A percentile compares a stretch with the other conserved stretches of the same genome.
phyloP scores from a whole-genome alignment of 1,140 invertebrate genomes.

The Drosophila auraria region DNA sequence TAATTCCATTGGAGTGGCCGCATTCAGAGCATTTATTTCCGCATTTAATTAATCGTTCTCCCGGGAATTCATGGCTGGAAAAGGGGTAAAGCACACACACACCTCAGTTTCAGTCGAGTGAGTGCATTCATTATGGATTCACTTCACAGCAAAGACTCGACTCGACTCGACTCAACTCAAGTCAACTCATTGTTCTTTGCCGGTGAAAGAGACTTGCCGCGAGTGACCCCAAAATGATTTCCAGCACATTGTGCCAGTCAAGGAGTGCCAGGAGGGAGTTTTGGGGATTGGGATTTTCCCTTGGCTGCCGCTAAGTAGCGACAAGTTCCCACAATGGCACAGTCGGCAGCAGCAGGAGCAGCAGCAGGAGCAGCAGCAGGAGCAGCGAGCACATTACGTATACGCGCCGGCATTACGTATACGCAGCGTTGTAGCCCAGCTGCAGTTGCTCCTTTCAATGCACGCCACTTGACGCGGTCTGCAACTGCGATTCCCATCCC shows the following conservation, averaged over 20 bases:
- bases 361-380: not conserved
- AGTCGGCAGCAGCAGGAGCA: no score
- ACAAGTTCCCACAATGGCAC: slow-evolving; percentile 42
- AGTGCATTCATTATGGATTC: slow-evolving; percentile 55
- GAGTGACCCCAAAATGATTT: slow-evolving; percentile 55
- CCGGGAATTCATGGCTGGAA: not conserved
- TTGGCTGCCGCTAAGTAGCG: slow-evolving; percentile 58
- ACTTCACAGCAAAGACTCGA: slow-evolving; percentile 28
- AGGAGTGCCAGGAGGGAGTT: not conserved
- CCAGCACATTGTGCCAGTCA: slow-evolving; percentile 24
- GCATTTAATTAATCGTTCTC: slow-evolving; percentile 13
- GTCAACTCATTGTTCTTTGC: slow-evolving; percentile 17
- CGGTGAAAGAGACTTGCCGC: slow-evolving; percentile 18
- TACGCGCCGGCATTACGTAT: slow-evolving; percentile 20
- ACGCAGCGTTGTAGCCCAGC: slow-evolving; percentile 31
- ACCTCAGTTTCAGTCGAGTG: slow-evolving; percentile 22
- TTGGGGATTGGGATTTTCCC: slow-evolving; percentile 32
- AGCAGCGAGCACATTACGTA: slow-evolving; percentile 10
- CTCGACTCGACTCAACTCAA: not conserved
- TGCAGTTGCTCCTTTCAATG: slow-evolving; percentile 50
- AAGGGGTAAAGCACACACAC: slow-evolving; percentile 2
- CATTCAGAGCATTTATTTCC: slow-evolving; percentile 1
- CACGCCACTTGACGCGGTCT: slow-evolving; percentile 55
- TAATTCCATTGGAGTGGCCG: slow-evolving; percentile 1
- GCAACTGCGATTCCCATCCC: slow-evolving; percentile 11